Conservation (phyloP, 2,797 vertebrate species). For the Rhynchonycteris naso region DNA sequence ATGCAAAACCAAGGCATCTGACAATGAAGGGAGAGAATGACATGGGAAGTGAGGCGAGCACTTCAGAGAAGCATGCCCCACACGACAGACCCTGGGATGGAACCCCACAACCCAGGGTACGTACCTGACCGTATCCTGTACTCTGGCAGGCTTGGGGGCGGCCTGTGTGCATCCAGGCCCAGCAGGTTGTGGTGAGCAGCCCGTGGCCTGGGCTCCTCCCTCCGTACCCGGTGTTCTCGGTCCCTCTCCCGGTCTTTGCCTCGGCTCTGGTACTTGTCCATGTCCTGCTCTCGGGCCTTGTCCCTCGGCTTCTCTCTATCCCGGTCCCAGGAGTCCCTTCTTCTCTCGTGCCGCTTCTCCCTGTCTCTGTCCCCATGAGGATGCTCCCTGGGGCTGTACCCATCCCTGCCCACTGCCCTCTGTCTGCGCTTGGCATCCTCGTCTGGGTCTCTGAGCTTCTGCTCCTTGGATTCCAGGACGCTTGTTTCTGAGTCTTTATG, state of each 20-base stretch:
- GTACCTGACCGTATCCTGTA: background rate
- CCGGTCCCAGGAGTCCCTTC: conserved; percentile 60
- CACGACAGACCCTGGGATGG: background rate
- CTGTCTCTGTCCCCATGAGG: conserved; percentile 64
- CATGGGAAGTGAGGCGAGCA: too few species aligned
- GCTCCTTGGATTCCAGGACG: conserved; percentile 82
- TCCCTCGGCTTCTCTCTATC: conserved; percentile 68
- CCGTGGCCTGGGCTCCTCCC: conserved; percentile 66
- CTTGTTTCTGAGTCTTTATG: conserved; percentile 81
- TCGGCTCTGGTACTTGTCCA: conserved; percentile 68
- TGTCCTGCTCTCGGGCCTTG: conserved; percentile 60
- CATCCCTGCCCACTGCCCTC: conserved; percentile 76
- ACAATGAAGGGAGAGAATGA: background rate
- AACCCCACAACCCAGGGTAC: background rate
- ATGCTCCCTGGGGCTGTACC: conserved; percentile 77
- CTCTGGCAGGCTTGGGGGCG: background rate
- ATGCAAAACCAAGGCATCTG: background rate
- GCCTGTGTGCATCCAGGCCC: conserved; percentile 22
- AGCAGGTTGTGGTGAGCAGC: conserved; percentile 32
- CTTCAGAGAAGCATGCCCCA: background rate
- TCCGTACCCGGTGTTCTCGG: background rate
- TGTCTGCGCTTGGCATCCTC: conserved; percentile 84
- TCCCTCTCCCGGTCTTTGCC: conserved; percentile 76
- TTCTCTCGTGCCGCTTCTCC: conserved; percentile 65
- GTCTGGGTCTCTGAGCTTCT: conserved; percentile 79